Base-by-base conservation (phyloP, 2,113 vertebrate genomes). In the Phasianus colchicus region DNA sequence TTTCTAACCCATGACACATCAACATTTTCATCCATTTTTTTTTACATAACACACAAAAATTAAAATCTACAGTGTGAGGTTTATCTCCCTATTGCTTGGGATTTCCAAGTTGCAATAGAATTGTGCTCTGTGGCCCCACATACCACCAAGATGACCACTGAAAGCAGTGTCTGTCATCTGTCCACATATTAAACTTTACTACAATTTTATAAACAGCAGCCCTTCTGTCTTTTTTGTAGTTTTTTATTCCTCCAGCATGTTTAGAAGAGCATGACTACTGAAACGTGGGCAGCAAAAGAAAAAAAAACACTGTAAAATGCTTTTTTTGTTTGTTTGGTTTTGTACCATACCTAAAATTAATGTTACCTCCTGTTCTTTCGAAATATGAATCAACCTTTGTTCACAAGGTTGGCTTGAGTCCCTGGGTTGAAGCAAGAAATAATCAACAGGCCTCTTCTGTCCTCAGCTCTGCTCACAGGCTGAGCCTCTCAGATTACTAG, bases 31-130 rank as follows among this genome's bases (percentile, higher is more conserved):
- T 38, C 22, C 77, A 65, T 57, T 79, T 36, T 54, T 34, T 88
- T 72, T 86, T 76, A 27, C 8, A 79, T 58, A 36, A 12, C 43
- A 12, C 22, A 71, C 21, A 55, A 47, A 78, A 25, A 40, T 50
- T 36, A 65, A 82, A 79, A 71, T 52, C 47, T 55, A 43, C 3
- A 52, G 34, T 2, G 2, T 42, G 54, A 55, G 8, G 5, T 36
- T 42, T 87, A 27, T 66, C 43, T 78, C 54, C 54, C 34, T 74
- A 42, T 29, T 70, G 29, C 32, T 81, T 75, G 9, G 25, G 29
- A 78, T 81, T 42, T 77, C 69, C 58, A 86, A 80, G 83, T n/a
- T 54, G 54, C 45, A 69, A 61, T n/a, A 85, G 61, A 48, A 60
- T 11, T 86, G 40, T 85, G 27, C 27, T 79, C 38, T 47, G 20